Base-by-base conservation (phyloP, 1,140 invertebrate species). In the Drosophila dunni region DNA sequence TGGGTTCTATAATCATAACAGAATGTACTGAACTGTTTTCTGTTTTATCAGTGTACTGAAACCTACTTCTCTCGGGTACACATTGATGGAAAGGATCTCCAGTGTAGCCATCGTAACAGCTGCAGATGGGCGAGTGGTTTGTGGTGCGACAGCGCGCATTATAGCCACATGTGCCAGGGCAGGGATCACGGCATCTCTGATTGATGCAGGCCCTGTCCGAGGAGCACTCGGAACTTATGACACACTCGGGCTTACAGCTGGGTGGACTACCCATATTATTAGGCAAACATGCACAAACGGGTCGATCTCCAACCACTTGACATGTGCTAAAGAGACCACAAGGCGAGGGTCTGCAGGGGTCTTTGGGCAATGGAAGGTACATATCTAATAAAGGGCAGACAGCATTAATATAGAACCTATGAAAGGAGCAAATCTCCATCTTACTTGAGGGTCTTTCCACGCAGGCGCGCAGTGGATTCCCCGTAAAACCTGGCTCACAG, bases 311-410 rank as follows among this genome's bases (percentile, higher is more conserved):
- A 63, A 95, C 93, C 53, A 95, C 94, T 42, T 95, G 94, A 92
- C 97, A 97, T 79, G 95, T 95, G 92, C 96, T 97, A 91, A 96
- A 97, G 8, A 96, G 94, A 60, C 96, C 96, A 92, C 97, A 97
- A 48, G 96, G 96, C 46, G 96, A 96, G 72, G 96, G 96, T 91
- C 94, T 92, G 91, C 96, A 97, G 8, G 96, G 96, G 92, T 97
- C 94, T 75, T 86, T 93, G 46, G 94, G 93, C 77, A 91, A 92
- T 92, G 92, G 94, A 92, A 78, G 92, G 92, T 93, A 93, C 83
- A 93, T 93, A 93, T 94, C 93, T 91, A 93, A 45, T 63, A 69
- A 81, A 91, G 72, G 74, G 15, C 34, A n/a, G 6, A 13, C 3
- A 7, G 50, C 9, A 17, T 20, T 64, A 64, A 40, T 6, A 1